Base-by-base conservation (phyloP, 2,888 invertebrate genomes). In the Creontiades dilutus region DNA sequence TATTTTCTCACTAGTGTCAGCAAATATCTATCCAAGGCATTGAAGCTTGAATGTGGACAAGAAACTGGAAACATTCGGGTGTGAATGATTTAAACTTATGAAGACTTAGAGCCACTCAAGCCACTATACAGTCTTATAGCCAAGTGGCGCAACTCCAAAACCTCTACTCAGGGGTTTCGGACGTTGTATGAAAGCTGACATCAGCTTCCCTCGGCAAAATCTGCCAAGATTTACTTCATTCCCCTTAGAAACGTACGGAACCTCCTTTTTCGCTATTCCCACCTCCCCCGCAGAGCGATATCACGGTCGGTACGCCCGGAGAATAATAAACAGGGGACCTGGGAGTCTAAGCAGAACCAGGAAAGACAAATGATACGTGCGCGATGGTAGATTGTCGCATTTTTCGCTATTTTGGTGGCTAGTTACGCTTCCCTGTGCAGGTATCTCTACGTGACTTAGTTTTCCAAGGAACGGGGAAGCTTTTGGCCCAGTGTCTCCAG, bases 351-450 rank as follows among this genome's bases (percentile, higher is more conserved):
- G 68, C 68, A 68, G 52, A 16, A 52, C 52, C 52, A 52, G 52
- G 52, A 52, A 52, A 68, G 68, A 68, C 23, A 23, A 68, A 68
- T 23, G 68, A 68, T 68, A 68, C 68, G 68, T 68, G 68, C 27
- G 23, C 68, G 68, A 68, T 68, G 68, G 68, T 68, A 68, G 68
- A 68, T 68, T 68, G 68, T 68, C 68, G 68, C 68, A 68, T 68
- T 68, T 68, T 68, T 68, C 68, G 68, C 68, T 68, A 68, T 19
- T 68, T 68, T 23, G 68, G 68, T 23, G 68, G 68, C 68, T 68
- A 68, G 68, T 68, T 68, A 68, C 61, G 61, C 68, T 68, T 68
- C 13, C 68, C 68, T 68, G 23, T 27, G 19, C 68, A 68, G 23
- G 68, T 27, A 68, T 27, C 68, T 68, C 13, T 68, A 68, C 68